These are phyloP conservation scores for Acrobasis consociella DNA, from an alignment of 2,888 invertebrate species.

Conservation along the genomic window DNA sequence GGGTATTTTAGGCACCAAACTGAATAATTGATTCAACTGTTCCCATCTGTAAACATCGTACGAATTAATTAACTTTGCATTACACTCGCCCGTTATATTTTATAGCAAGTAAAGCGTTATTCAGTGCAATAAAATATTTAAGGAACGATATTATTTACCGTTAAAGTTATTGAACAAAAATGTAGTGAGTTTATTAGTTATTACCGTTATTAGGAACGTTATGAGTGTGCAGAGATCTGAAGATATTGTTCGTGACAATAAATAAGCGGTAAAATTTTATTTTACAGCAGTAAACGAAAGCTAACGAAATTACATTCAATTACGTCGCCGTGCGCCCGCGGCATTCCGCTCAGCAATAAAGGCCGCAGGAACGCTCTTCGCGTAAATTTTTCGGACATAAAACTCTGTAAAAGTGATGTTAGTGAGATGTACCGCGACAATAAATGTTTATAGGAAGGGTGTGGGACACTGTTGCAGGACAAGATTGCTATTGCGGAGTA, in stretches of 20 bases:
- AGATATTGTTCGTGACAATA: conserved; percentile 75
- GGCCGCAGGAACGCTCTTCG: conserved; percentile 64
- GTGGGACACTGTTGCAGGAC: conserved; percentile 26
- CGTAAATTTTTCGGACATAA: conserved; percentile 82
- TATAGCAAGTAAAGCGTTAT: conserved; percentile 19
- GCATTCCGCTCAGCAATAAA: conserved; percentile 76
- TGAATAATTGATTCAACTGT: conserved; percentile 24
- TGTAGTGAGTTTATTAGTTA: conserved; percentile 55
- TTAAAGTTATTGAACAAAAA: conserved; percentile 29
- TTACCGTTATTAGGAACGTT: conserved; percentile 42
- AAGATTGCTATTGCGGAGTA: conserved; percentile 16
- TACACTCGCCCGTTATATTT: conserved; percentile 34
- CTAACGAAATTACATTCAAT: conserved; percentile 82
- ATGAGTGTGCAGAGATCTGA: conserved; percentile 52
- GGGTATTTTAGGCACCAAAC: conserved; percentile 22
- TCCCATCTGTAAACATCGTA: conserved; percentile 40
- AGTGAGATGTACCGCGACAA: conserved; percentile 78
- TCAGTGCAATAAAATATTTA: conserved; percentile 17
- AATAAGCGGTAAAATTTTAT: conserved; percentile 81
- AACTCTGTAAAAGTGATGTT: conserved; percentile 80
- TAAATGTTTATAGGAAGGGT: conserved; percentile 74
- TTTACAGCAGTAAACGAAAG: conserved; percentile 79
- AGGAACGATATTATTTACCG: conserved; percentile 31
- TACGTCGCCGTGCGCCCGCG: conserved; percentile 66
- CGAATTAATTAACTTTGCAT: conserved; percentile 61